phyloP scores from a whole-genome alignment of 2,888 invertebrate species.

The Gisinianus flammeolus region DNA sequence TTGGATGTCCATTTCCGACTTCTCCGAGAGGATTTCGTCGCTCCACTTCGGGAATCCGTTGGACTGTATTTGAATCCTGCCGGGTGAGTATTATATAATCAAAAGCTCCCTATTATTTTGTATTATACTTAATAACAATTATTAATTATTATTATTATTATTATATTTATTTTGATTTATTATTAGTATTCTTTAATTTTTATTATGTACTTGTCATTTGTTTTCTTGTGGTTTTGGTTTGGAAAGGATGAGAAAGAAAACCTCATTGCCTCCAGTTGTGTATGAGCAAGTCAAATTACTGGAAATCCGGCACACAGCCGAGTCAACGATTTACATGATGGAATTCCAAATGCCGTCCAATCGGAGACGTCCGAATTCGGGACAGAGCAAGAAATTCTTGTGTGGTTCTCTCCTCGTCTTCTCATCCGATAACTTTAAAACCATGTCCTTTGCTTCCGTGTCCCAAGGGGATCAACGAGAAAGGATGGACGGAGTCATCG shows the following conservation, averaged over 20 bases:
- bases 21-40: slow-evolving; percentile 79
- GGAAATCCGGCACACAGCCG: too few species aligned
- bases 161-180: too few species aligned
- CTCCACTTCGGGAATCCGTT: slow-evolving; percentile 74
- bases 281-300: too few species aligned
- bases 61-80: slow-evolving; percentile 66
- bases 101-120: too few species aligned
- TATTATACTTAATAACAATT: too few species aligned
- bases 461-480: slow-evolving; percentile 66
- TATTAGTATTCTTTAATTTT: too few species aligned
- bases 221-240: too few species aligned
- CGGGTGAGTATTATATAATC: too few species aligned
- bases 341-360: slow-evolving; percentile 48
- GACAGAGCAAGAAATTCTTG: slow-evolving; percentile 72
- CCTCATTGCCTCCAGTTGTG: too few species aligned
- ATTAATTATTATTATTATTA: too few species aligned
- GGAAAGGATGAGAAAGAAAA: too few species aligned
- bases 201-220: not conserved
- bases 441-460: slow-evolving; percentile 74
- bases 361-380: slow-evolving; percentile 54
- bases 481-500: slow-evolving; percentile 67
- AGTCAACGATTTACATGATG: slow-evolving; percentile 43
- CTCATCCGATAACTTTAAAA: slow-evolving; percentile 72
- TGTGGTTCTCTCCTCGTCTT: slow-evolving; percentile 77
- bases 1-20: slow-evolving; percentile 79